phyloP scores from a whole-genome alignment of 2,888 invertebrate species.

The Oxycera nigricornis region DNA sequence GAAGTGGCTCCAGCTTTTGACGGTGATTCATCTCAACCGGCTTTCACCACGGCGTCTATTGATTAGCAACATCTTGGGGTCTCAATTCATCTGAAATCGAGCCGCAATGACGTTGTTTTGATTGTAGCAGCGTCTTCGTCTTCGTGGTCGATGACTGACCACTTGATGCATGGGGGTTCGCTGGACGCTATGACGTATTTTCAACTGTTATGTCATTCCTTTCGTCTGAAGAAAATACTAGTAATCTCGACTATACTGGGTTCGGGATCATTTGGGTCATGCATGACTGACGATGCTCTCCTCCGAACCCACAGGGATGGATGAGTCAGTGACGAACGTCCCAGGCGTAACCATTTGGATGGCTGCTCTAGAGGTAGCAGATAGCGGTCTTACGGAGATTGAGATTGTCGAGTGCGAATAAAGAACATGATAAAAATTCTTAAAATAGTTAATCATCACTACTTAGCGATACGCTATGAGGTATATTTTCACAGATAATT shows the following conservation, averaged over 20 bases:
- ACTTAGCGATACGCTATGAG: too few species aligned
- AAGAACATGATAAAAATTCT: neutral
- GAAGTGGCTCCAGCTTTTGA: neutral
- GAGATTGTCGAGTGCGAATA: neutral
- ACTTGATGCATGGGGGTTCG: neutral
- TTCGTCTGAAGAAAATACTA: neutral
- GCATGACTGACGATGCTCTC: neutral
- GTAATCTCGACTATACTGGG: neutral
- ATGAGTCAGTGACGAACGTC: neutral
- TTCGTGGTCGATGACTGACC: neutral
- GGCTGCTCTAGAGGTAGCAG: neutral
- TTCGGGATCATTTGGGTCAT: slow-evolving; percentile 20
- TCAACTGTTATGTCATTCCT: slow-evolving; percentile 19
- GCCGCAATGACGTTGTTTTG: neutral
- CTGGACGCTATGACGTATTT: neutral
- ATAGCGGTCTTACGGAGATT: neutral
- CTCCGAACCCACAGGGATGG: too few species aligned
- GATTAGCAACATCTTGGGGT: neutral
- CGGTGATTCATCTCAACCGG: slow-evolving; percentile 19
- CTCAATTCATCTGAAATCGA: neutral
- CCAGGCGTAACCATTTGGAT: slow-evolving; percentile 5
- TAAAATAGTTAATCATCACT: too few species aligned
- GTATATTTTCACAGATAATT: too few species aligned
- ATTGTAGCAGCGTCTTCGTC: neutral
- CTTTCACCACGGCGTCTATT: neutral